These are phyloP conservation scores for Urocolius indicus DNA, from an alignment of 2,113 vertebrate genomes.

Conservation along the genomic window DNA sequence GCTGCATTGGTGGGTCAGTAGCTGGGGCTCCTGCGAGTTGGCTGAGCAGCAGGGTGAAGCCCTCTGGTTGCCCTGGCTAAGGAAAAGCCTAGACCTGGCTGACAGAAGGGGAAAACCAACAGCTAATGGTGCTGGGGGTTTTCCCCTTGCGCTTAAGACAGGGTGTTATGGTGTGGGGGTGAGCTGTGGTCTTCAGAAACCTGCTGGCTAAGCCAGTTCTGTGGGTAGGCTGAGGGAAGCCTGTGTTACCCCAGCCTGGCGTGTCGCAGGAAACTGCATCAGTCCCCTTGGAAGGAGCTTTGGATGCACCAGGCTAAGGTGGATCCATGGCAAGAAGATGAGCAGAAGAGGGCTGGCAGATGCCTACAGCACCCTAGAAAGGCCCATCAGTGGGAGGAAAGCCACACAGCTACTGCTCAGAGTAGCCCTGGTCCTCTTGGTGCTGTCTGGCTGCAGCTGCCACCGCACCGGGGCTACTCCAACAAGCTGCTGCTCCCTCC, in stretches of 20 bases:
- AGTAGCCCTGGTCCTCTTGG: not conserved
- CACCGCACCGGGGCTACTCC: no score
- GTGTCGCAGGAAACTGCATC: not conserved
- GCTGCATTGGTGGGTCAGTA: not conserved
- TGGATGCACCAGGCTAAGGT: not conserved
- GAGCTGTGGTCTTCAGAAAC: not conserved
- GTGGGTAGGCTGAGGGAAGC: not conserved
- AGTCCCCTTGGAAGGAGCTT: not conserved
- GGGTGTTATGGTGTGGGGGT: accelerated
- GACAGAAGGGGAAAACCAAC: not conserved
- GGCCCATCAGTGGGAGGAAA: not conserved
- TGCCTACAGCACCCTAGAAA: accelerated
- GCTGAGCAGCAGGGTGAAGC: not conserved
- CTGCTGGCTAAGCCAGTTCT: not conserved
- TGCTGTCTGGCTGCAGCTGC: not conserved
- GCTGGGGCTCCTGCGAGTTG: not conserved
- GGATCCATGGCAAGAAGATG: accelerated
- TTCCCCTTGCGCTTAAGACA: not conserved
- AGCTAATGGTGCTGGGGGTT: not conserved
- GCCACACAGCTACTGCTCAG: not conserved
- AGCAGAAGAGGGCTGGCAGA: not conserved
- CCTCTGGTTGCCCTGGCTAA: not conserved
- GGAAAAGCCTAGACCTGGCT: not conserved
- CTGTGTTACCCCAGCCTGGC: accelerated
- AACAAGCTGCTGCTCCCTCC: no score